A percentile compares a stretch with the other conserved stretches of the same genome.
Evolutionary conservation across 2,113 vertebrate species (phyloP).

Genomic region (Australoheros scitulus): DNA sequence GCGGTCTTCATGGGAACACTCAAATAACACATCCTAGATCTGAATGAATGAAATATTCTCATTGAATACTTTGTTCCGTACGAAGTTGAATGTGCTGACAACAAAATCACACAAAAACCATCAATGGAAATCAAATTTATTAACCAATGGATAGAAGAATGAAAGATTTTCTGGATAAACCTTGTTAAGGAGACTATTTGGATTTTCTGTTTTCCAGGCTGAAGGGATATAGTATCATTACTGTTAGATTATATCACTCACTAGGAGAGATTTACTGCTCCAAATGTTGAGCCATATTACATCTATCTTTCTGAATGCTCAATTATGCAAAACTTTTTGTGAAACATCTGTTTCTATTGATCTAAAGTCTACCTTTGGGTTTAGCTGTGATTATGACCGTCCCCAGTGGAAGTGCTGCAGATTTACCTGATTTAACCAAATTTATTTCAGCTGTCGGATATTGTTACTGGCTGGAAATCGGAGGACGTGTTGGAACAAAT

Average conservation of each 20-base stretch:
- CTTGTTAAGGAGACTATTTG: not conserved
- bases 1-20: no score
- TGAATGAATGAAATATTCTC: no score
- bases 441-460: not conserved
- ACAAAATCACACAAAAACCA: no score
- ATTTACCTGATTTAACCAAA: not conserved
- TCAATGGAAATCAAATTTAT: no score
- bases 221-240: not conserved
- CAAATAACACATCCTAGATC: no score
- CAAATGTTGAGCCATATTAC: not conserved
- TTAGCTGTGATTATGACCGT: not conserved
- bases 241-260: not conserved
- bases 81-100: no score
- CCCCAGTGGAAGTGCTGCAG: not conserved
- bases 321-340: not conserved
- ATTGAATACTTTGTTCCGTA: no score
- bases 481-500: not conserved
- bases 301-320: not conserved
- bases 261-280: not conserved
- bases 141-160: not conserved
- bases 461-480: not conserved
- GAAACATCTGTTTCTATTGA: conserved; percentile 7
- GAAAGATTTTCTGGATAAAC: conserved; percentile 11
- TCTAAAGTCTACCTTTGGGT: not conserved
- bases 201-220: not conserved